Conservation (phyloP, 2,888 invertebrate genomes). For the Acronicta aceris region DNA sequence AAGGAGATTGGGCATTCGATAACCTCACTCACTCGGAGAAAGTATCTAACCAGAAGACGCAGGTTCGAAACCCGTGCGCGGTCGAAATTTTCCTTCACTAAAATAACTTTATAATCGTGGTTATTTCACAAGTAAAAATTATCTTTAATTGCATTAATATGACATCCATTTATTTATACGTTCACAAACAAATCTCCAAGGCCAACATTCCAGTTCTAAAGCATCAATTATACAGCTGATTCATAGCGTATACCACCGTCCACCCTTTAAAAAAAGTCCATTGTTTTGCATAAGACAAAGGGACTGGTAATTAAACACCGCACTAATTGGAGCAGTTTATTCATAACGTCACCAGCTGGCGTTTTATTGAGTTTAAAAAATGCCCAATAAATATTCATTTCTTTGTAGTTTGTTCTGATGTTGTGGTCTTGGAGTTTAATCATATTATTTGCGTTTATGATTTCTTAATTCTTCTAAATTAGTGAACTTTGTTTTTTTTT, state of each 20-base stretch:
- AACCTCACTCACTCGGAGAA: no score
- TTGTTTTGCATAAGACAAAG: constrained; percentile 59
- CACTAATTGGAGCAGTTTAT: constrained; percentile 60
- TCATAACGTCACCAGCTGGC: constrained; percentile 53
- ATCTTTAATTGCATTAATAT: no score
- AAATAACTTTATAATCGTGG: no score
- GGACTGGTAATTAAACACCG: constrained; percentile 54
- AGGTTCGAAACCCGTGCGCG: no score
- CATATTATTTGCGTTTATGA: constrained; percentile 5
- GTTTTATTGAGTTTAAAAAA: constrained; percentile 55
- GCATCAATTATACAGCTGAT: constrained; percentile 35
- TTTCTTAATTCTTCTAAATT: not conserved
- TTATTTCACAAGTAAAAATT: no score
- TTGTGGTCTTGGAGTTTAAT: constrained; percentile 5
- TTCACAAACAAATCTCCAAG: constrained; percentile 8
- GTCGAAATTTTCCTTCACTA: no score
- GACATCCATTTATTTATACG: not conserved
- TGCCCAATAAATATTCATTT: constrained; percentile 53
- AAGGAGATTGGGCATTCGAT: no score
- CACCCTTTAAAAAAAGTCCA: constrained; percentile 41
- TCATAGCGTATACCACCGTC: constrained; percentile 29
- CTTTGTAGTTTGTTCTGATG: constrained; percentile 29
- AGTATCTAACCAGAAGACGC: no score
- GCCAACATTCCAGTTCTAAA: constrained; percentile 17
- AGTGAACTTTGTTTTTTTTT: not conserved